Conservation (phyloP, 2,797 vertebrate genomes). For the Dendrocincla fuliginosa region DNA sequence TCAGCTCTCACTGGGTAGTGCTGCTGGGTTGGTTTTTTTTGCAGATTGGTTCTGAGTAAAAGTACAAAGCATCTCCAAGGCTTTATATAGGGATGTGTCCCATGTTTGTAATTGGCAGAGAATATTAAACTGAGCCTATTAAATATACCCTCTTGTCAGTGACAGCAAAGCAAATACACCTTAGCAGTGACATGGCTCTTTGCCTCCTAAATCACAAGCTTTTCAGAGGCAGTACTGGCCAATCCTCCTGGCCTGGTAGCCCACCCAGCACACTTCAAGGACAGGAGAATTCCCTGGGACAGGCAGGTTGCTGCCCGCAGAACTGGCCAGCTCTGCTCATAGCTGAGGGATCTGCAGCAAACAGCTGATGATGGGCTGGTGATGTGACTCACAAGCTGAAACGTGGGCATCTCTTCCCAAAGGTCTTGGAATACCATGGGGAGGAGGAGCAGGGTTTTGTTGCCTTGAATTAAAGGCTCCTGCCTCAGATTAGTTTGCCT, state of each 20-base stretch:
- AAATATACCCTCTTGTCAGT: neutral
- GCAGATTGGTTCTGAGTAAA: neutral
- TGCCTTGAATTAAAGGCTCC: neutral
- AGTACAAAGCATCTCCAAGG: neutral
- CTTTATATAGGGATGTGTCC: neutral
- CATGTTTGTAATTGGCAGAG: neutral
- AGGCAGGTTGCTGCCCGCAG: neutral
- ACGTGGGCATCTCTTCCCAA: neutral
- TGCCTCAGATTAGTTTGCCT: neutral
- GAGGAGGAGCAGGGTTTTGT: neutral
- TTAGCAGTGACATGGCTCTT: neutral
- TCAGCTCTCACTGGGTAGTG: neutral
- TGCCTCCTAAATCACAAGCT: neutral
- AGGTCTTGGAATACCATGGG: neutral
- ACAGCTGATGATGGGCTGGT: neutral
- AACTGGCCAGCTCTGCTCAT: neutral
- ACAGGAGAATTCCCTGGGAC: neutral
- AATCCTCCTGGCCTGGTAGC: neutral
- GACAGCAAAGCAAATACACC: neutral
- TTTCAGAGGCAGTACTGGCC: neutral
- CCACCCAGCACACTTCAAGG: rapidly evolving
- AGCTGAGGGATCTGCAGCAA: neutral
- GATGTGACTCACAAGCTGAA: neutral
- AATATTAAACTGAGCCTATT: neutral
- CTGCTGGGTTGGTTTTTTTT: neutral